Conservation (phyloP, 2,888 invertebrate species). For the Pachydiplax longipennis region DNA sequence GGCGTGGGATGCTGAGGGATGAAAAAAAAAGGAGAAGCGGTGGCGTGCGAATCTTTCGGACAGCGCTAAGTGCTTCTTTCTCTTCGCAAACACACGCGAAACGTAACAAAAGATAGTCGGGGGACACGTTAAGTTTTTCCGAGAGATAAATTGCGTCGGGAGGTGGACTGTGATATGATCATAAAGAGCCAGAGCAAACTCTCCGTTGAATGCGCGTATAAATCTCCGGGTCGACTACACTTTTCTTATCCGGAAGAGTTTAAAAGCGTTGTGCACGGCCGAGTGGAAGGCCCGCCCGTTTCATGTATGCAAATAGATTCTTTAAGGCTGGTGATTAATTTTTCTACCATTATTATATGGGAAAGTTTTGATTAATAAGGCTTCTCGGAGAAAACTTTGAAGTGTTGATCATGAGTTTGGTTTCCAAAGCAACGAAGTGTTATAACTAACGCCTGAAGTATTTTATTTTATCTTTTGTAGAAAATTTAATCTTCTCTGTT, state of each 20-base stretch:
- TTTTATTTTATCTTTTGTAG: too few species aligned
- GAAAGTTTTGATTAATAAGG: too few species aligned
- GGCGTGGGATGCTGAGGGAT: not conserved
- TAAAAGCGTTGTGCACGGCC: too few species aligned
- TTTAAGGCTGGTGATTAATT: too few species aligned
- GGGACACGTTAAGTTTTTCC: not conserved
- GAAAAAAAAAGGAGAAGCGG: not conserved
- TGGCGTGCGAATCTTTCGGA: not conserved
- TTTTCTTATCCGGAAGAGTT: not conserved
- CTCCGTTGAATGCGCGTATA: not conserved
- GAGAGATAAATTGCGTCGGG: not conserved
- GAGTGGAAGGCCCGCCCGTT: too few species aligned
- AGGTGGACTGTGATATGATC: not conserved
- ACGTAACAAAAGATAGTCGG: not conserved
- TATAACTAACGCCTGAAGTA: too few species aligned
- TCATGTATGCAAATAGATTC: too few species aligned
- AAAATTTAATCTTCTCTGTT: too few species aligned
- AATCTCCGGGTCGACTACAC: not conserved
- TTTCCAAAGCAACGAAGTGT: too few species aligned
- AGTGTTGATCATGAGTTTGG: too few species aligned
- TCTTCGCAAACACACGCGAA: not conserved
- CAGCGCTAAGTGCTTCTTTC: not conserved
- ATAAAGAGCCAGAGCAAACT: not conserved
- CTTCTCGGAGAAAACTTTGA: too few species aligned
- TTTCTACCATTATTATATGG: too few species aligned